Base-by-base conservation (phyloP, 2,888 invertebrate genomes). In the Cephus runcator region DNA sequence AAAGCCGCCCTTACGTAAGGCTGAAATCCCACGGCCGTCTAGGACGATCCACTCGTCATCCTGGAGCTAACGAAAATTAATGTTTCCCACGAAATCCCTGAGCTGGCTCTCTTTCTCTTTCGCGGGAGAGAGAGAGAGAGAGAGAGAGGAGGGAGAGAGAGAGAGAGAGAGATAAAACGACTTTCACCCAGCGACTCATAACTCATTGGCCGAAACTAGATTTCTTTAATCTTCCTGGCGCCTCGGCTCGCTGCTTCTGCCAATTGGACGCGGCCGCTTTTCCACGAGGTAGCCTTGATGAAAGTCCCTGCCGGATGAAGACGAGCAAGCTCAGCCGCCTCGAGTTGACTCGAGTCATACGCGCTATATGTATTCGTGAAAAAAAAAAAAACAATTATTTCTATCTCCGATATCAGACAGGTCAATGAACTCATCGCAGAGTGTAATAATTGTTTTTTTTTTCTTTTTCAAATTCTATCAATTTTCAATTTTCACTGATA, bases 201-300 rank as follows among this genome's bases (percentile, higher is more conserved):
- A 71, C 71, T 71, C 71, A 71, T 71, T 71, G 71, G 71, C 34
- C 71, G 71, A 71, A 71, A 71, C 71, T 71, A 71, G 71, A 71
- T 71, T 71, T 71, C 71, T 71, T 34, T 33, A 31, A 34, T 30
- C 71, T 71, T 71, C 71, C 31, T 9, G 33, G 12, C 71, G 4
- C 71, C 71, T 71, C 34, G 33, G 71, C 71, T 31, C 31, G 71
- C 71, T 33, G 71, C 1, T 71, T 71, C 71, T 34, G 56, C 56
- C 56, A 23, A 56, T 56, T 56, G 23, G 56, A 56, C 56, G 23
- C 56, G 56, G 23, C 56, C 56, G 56, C 56, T 23, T 56, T 56
- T 56, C 56, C 23, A 56, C 12, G 31, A 71, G 71, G 71, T 2
- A 71, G 71, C 33, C 71, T 71, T 31, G 31, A 71, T 23, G 71